Evolutionary conservation across 2,888 invertebrate species (phyloP).

Genomic region (Uropetala carovei): DNA sequence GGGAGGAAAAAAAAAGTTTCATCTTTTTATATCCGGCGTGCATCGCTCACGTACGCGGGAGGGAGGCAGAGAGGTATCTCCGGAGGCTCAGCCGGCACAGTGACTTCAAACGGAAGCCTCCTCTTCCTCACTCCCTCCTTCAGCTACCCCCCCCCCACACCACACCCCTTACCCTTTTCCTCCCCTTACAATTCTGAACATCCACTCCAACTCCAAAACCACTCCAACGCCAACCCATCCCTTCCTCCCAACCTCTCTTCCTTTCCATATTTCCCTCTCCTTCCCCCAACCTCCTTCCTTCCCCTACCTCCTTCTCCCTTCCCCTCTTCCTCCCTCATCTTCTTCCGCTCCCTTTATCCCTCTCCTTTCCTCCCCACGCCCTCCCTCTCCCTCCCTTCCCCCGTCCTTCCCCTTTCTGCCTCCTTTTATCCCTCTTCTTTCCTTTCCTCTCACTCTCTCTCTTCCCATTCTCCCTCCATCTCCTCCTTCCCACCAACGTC

Average conservation of each 20-base stretch:
- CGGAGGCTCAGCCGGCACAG: not conserved
- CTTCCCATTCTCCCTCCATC: conserved; percentile 67
- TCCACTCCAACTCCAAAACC: not conserved
- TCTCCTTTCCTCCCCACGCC: conserved; percentile 67
- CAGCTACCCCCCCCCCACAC: not conserved
- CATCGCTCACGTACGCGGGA: not conserved
- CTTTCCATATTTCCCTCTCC: not conserved
- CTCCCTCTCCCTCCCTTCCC: conserved; percentile 69
- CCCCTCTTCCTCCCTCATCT: conserved; percentile 66
- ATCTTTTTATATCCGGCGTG: not conserved
- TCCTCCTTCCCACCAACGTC: conserved; percentile 66
- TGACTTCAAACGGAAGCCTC: conserved; percentile 1
- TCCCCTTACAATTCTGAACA: not conserved
- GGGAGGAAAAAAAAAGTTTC: not conserved
- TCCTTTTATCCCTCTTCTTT: conserved; percentile 64
- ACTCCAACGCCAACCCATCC: not conserved
- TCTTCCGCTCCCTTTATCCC: conserved; percentile 65
- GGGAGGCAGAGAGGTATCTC: too few relatives aligned
- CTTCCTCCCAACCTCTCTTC: not conserved
- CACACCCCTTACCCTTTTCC: not conserved
- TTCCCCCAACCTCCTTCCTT: not conserved
- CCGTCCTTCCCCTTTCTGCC: conserved; percentile 70
- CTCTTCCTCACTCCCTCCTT: not conserved
- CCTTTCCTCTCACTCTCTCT: conserved; percentile 36
- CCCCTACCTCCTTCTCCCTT: not conserved